Evolutionary conservation across 2,113 vertebrate genomes (phyloP).

Genomic region (Syrmaticus mikado): DNA sequence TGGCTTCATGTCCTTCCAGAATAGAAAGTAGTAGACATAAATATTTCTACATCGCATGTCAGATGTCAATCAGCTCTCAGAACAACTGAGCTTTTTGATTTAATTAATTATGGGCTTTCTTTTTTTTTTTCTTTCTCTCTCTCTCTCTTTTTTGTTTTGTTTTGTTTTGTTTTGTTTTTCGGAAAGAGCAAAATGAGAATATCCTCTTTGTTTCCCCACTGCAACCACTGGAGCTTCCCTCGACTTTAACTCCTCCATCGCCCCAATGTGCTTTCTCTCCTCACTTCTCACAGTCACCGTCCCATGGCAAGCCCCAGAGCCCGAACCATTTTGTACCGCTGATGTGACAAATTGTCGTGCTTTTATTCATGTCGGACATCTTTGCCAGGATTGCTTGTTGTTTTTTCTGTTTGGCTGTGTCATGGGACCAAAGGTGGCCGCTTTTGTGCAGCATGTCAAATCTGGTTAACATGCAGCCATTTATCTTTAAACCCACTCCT

Average conservation of each 20-base stretch:
- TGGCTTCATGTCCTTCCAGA: constrained; percentile 42
- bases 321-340: constrained; percentile 83
- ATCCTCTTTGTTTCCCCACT: constrained; percentile 62
- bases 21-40: constrained; percentile 55
- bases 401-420: constrained; percentile 86
- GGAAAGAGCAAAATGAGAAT: constrained; percentile 70
- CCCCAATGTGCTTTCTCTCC: neutral
- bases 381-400: constrained; percentile 86
- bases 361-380: constrained; percentile 78
- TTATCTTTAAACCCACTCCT: constrained; percentile 87
- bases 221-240: constrained; percentile 53
- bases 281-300: constrained; percentile 67
- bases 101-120: constrained; percentile 50
- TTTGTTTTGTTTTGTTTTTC: neutral
- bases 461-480: constrained; percentile 92
- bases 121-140: neutral
- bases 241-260: constrained; percentile 71
- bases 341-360: constrained; percentile 87
- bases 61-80: constrained; percentile 56
- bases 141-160: neutral
- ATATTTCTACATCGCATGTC: constrained; percentile 48
- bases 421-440: constrained; percentile 92
- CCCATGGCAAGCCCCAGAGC: constrained; percentile 80
- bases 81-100: constrained; percentile 69
- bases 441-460: constrained; percentile 94